Evolutionary conservation across 2,113 vertebrate genomes (phyloP).

Genomic region (Poeciliopsis occidentalis): DNA sequence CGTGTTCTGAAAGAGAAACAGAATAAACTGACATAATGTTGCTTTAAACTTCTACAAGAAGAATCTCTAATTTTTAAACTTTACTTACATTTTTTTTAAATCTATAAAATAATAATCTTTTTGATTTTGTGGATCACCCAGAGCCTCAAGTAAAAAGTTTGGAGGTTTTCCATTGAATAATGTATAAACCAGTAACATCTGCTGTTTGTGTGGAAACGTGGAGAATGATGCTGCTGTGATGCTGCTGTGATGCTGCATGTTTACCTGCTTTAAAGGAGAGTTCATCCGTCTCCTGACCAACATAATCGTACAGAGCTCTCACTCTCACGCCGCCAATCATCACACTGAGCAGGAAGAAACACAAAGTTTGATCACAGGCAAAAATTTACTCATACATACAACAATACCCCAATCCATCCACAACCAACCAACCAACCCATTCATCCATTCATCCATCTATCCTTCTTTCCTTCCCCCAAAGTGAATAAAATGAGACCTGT

Average conservation of each 20-base stretch:
- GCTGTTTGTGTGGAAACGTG: no score
- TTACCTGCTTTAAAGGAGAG: constrained; percentile 82
- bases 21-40: not conserved
- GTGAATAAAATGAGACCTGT: no score
- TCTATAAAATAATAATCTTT: not conserved
- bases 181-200: no score
- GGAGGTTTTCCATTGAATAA: not conserved
- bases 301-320: constrained; percentile 79
- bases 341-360: constrained; percentile 35
- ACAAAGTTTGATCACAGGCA: constrained; percentile 4
- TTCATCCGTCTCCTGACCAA: constrained; percentile 81
- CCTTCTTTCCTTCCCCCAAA: no score
- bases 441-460: no score
- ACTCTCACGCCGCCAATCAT: constrained; percentile 79
- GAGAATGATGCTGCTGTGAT: no score
- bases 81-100: no score
- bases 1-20: not conserved
- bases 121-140: not conserved
- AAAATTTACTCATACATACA: not conserved
- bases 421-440: no score
- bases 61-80: not conserved
- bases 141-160: not conserved
- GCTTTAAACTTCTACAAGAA: not conserved
- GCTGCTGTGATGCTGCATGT: not conserved
- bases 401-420: no score